A percentile compares a stretch with the other conserved stretches of the same genome.
These are phyloP conservation scores for Pocillopora verrucosa DNA, from an alignment of 64 coral and sea anemone genomes.

Conservation along the genomic window DNA sequence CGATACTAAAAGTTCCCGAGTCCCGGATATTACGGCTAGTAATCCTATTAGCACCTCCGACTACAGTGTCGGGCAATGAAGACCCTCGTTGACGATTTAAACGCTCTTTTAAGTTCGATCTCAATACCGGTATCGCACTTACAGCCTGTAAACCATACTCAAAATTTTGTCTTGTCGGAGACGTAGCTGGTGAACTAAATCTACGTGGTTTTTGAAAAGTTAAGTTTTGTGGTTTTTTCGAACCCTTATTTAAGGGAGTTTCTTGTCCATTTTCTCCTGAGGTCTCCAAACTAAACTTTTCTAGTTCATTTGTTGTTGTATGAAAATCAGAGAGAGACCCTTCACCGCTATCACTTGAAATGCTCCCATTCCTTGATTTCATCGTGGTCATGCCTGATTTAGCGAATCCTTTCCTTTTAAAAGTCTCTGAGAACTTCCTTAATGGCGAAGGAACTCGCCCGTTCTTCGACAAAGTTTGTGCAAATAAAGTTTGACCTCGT, in stretches of 20 bases:
- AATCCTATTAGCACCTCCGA: conserved; percentile 25
- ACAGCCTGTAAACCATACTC: neutral
- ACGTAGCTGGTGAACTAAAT: conserved; percentile 1
- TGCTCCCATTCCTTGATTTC: conserved; percentile 19
- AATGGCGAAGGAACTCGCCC: conserved; percentile 24
- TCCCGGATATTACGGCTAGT: conserved; percentile 19
- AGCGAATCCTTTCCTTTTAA: conserved; percentile 12
- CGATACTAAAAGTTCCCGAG: conserved; percentile 13
- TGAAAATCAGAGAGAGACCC: conserved; percentile 23
- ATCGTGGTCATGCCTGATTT: neutral
- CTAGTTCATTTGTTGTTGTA: neutral
- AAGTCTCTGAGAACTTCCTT: neutral
- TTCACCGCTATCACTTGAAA: conserved; percentile 41
- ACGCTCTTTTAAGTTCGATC: neutral
- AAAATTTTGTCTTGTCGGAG: conserved; percentile 20
- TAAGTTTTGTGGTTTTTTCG: conserved; percentile 27
- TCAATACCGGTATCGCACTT: neutral
- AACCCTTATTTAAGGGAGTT: neutral
- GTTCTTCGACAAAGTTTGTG: neutral
- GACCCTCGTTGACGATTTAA: neutral
- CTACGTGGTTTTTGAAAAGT: conserved; percentile 5
- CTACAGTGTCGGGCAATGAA: conserved; percentile 15
- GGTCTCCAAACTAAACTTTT: conserved; percentile 4
- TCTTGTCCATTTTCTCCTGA: neutral
- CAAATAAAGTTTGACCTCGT: neutral